Base-by-base conservation (phyloP, 1,140 invertebrate genomes). In the Brachystomella parvula region DNA sequence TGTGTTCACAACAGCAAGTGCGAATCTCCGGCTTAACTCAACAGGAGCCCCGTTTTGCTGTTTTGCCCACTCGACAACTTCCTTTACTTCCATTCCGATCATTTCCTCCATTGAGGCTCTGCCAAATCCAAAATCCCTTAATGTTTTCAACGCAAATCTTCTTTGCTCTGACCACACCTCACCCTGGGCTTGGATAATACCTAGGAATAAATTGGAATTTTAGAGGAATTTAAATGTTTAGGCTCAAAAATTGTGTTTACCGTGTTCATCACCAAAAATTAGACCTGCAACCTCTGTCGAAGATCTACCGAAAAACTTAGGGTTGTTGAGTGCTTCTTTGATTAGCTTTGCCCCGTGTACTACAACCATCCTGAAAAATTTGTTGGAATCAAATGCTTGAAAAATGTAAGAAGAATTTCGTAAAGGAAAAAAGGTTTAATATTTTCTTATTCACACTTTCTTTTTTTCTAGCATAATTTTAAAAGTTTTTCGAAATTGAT, bases 91-190 rank as follows among this genome's bases (percentile, higher is more conserved):
- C 3, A 26, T 64, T 24, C 32, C 1, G n/a, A 69, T 44, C 17
- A 53, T 53, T 15, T 24, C 59, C 53, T 64, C 64, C 31, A 61
- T 61, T 26, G 31, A 30, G 9, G 26, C 39, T 1, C 28, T 70
- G 15, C 53, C 61, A 32, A 62, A 66, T 1, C 68, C 68, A 6
- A 66, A 39, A 39, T 63, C 62, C 24, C 63, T 57, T 1, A 70
- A 63, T 28, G 26, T 24, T 21, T 19, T 57, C 3, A 70, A 19
- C 0, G 64, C 31, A 49, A 66, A 66, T 31, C 49, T 61, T 1
- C 68, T 26, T 60, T 70, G 68, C 44, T 70, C 68, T 26, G 30
- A 3, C 64, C 65, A 66, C 56, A 63, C 49, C 0, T 63, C 53
- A 30, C 68, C 68, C 0, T 61, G 28, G n/a, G 56, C 60, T 49